A percentile compares a stretch with the other conserved stretches of the same genome.
phyloP scores from a whole-genome alignment of 2,797 vertebrate genomes.

The Spizella passerina region DNA sequence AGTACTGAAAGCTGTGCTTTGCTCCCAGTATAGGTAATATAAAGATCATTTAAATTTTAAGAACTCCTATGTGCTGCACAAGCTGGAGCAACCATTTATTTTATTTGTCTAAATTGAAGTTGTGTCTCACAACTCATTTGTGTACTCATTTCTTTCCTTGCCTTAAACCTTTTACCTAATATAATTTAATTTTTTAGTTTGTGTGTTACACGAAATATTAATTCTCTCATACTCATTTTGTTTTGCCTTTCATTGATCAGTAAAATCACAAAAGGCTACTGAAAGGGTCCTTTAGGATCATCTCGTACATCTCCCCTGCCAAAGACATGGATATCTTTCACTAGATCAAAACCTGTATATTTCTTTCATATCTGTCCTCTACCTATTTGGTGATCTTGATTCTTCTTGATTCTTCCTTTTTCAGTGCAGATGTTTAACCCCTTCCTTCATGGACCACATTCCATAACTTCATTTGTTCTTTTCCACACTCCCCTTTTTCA shows the following conservation, averaged over 20 bases:
- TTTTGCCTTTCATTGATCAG: not conserved
- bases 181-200: not conserved
- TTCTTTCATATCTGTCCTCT: not conserved
- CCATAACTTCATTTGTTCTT: not conserved
- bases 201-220: not conserved
- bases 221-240: not conserved
- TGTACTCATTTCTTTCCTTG: not conserved
- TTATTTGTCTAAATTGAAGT: not conserved
- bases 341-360: not conserved
- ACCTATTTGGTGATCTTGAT: not conserved
- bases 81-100: not conserved
- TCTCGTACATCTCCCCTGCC: not conserved
- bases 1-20: not conserved
- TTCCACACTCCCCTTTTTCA: not conserved
- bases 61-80: not conserved
- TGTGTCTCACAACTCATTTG: not conserved
- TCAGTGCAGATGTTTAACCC: not conserved
- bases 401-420: not conserved
- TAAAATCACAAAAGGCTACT: not conserved
- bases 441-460: not conserved
- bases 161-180: not conserved
- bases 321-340: not conserved
- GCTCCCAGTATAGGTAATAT: not conserved
- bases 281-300: not conserved
- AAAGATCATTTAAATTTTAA: not conserved